Conservation (phyloP, 2,888 invertebrate genomes). For the Pristionchus japonicus region DNA sequence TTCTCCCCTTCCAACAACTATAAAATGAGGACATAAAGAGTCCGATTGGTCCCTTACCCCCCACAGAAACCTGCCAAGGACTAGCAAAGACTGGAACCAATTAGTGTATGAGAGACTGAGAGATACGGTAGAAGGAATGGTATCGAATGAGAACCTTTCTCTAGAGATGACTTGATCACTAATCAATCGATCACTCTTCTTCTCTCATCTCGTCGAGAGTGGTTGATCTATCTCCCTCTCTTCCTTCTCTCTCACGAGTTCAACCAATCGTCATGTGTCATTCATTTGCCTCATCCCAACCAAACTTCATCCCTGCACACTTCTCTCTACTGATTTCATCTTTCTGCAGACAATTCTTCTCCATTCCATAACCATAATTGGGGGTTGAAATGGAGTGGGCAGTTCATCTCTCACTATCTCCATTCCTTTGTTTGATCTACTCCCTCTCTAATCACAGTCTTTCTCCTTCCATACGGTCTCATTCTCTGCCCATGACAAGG, state of each 20-base stretch:
- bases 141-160: neutral
- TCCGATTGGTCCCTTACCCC: conserved; percentile 26
- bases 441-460: conserved; percentile 40
- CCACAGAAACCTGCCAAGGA: neutral
- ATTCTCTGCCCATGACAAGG: neutral
- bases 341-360: neutral
- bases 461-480: conserved; percentile 32
- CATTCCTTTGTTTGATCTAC: conserved; percentile 22
- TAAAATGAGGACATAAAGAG: conserved; percentile 43
- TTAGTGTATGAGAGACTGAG: neutral
- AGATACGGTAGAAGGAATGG: neutral
- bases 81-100: neutral
- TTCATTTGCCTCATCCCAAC: neutral
- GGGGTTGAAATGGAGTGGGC: neutral
- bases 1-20: conserved; percentile 21
- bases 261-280: conserved; percentile 24
- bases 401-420: neutral
- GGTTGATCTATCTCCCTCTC: neutral
- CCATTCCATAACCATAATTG: neutral
- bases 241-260: conserved; percentile 2
- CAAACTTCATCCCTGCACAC: neutral
- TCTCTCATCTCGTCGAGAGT: neutral
- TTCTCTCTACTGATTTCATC: neutral
- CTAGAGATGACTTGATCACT: neutral
- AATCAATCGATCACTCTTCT: neutral